Base-by-base conservation (phyloP, 1,140 invertebrate species). In the Zaprionus vittiger region DNA sequence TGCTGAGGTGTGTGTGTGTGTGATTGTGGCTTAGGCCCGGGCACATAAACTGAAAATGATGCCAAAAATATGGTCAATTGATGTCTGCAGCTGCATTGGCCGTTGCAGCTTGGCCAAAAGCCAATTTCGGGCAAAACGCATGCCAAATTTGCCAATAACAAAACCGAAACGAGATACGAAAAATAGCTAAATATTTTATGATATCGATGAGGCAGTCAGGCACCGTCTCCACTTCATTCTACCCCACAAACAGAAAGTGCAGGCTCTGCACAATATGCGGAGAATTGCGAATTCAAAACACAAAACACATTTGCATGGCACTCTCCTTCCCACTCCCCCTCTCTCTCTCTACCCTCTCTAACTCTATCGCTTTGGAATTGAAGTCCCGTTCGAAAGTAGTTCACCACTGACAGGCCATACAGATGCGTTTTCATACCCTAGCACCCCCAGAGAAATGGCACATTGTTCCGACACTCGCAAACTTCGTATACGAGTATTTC, bases 171-270 rank as follows among this genome's bases (percentile, higher is more conserved):
- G 83, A 86, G 78, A 86, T 87, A 75, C 80, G 83, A 83, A 86
- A 87, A 87, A 87, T 87, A 72, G 84, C 80, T 87, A 83, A 87
- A 87, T 87, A 87, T 87, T 87, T 87, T 87, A 87, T 87, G 80
- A 83, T 80, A 87, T 87, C 83, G 84, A 87, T 87, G 80, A 80
- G 80, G 77, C 62, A 55, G 47, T 9, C 37, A 41, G 22, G 38
- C 28, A 34, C 31, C 31, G 3, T 34, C n/a, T 37, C 14, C 20
- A 14, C 38, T 5, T 14, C 12, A 20, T 3, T 5, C 6, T 2
- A 6, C 56, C 55, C 1, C 37, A 47, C n/a, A 65, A 55, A 22
- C 54, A 34, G 55, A 72, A 72, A 73, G 26, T 73, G 70, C 70
- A 49, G 37, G 11, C 22, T 52, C 9, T 70, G 67, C 67, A 62